Percentiles rank a stretch among this genome's conserved stretches.
These are phyloP conservation scores for Psilanteris sp. DNA, from an alignment of 1,140 invertebrate species.

Conservation along the genomic window DNA sequence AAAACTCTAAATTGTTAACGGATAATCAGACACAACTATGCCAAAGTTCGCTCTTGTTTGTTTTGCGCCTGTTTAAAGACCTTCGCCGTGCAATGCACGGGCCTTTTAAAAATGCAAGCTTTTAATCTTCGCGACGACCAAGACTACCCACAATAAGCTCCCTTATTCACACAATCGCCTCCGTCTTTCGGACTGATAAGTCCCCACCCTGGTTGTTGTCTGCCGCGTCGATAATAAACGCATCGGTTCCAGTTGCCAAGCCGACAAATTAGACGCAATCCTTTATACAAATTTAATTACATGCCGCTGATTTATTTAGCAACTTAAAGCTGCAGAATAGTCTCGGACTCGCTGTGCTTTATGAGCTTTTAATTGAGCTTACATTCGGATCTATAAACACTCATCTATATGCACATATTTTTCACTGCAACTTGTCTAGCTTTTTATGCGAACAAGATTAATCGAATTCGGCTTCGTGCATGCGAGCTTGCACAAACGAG, in stretches of 20 bases:
- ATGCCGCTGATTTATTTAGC: neutral
- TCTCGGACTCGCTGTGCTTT: conserved; percentile 6
- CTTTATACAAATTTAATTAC: conserved; percentile 18
- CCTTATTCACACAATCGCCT: conserved; percentile 14
- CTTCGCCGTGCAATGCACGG: neutral
- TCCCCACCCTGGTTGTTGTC: no score
- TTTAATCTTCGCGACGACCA: conserved; percentile 33
- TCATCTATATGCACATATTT: conserved; percentile 56
- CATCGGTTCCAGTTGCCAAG: no score
- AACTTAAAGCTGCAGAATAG: neutral
- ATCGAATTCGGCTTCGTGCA: conserved; percentile 16
- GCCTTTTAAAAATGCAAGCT: conserved; percentile 37
- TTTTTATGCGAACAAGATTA: conserved; percentile 30
- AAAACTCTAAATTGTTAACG: conserved; percentile 42
- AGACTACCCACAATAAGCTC: conserved; percentile 7
- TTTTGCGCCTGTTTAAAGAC: conserved; percentile 26
- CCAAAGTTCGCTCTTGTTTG: conserved; percentile 20
- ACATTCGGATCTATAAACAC: conserved; percentile 35
- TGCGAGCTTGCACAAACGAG: neutral
- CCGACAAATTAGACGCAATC: neutral
- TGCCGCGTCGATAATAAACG: no score
- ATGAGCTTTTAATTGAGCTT: conserved; percentile 42
- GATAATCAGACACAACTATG: conserved; percentile 15
- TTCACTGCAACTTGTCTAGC: conserved; percentile 22
- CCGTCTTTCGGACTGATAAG: conserved; percentile 1